Evolutionary conservation across 2,113 vertebrate genomes (phyloP).

Genomic region (Pseudolaguvia tuberculata): DNA sequence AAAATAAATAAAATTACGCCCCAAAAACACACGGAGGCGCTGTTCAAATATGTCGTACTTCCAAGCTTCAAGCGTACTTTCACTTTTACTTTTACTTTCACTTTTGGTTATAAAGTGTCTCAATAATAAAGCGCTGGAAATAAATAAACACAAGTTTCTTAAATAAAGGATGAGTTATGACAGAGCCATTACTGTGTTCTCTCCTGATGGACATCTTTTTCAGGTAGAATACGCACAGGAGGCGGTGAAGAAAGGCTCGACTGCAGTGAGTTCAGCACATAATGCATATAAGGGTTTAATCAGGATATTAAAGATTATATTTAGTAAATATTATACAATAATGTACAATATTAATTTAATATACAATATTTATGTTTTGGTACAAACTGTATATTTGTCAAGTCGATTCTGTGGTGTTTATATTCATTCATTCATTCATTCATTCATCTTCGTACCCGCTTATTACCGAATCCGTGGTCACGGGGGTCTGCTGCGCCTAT

Average conservation of each 20-base stretch:
- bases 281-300: too few relatives aligned
- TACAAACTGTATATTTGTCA: too few relatives aligned
- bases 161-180: conserved; percentile 77
- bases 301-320: not conserved
- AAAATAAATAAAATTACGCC: not conserved
- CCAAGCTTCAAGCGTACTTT: conserved; percentile 33
- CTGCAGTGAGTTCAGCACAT: conserved; percentile 67
- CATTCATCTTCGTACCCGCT: too few relatives aligned
- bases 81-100: conserved; percentile 56
- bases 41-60: conserved; percentile 55
- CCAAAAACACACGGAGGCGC: conserved; percentile 50
- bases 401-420: too few relatives aligned
- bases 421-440: too few relatives aligned
- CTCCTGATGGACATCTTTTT: conserved; percentile 81
- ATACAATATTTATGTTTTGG: not conserved
- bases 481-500: too few relatives aligned
- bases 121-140: not conserved
- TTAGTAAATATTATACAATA: too few relatives aligned
- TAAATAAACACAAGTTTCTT: not conserved
- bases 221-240: conserved; percentile 86
- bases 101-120: not conserved
- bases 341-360: too few relatives aligned
- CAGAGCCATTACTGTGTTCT: conserved; percentile 82
- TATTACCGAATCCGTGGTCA: too few relatives aligned
- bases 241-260: conserved; percentile 82